phyloP scores from a whole-genome alignment of 2,888 invertebrate species.

The Sympetrum striolatum region DNA sequence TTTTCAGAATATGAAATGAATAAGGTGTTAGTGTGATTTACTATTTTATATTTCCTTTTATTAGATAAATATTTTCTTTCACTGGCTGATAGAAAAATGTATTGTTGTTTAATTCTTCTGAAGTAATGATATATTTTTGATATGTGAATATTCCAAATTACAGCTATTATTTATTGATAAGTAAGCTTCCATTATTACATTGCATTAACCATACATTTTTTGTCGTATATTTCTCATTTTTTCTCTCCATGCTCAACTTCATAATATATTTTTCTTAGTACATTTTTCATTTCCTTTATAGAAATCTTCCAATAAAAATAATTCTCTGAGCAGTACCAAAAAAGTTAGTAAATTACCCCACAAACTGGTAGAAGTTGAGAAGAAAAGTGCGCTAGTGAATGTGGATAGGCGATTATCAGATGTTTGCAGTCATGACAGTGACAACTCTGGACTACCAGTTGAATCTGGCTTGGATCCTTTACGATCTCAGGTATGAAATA shows the following conservation, averaged over 20 bases:
- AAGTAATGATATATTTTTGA: too few relatives aligned
- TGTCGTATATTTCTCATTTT: neutral
- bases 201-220: too few relatives aligned
- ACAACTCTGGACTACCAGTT: neutral
- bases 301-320: neutral
- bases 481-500: neutral
- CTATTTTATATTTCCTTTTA: too few relatives aligned
- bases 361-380: neutral
- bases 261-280: neutral
- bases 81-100: too few relatives aligned
- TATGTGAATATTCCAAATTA: too few relatives aligned
- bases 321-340: neutral
- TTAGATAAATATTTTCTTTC: too few relatives aligned
- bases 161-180: too few relatives aligned
- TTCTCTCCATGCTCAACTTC: neutral
- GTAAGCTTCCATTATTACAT: too few relatives aligned
- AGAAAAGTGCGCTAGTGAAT: neutral
- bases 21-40: too few relatives aligned
- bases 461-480: conserved; percentile 28
- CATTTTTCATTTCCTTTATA: neutral
- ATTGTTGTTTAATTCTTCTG: too few relatives aligned
- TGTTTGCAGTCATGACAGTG: conserved; percentile 2
- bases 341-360: neutral
- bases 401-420: neutral
- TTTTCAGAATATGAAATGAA: too few relatives aligned